Conservation (phyloP, 2,113 vertebrate species). For the Epinephelus lanceolatus region DNA sequence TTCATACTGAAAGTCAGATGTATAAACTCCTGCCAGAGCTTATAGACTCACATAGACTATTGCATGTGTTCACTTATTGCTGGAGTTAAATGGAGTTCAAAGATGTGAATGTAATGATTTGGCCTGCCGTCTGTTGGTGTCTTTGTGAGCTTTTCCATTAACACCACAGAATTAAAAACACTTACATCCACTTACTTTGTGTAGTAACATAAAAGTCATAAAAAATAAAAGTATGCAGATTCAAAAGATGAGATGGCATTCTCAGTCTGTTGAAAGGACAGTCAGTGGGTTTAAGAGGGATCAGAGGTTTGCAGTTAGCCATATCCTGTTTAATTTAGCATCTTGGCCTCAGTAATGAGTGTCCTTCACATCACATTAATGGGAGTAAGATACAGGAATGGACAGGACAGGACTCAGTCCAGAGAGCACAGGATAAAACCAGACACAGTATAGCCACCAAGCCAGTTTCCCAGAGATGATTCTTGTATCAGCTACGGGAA, state of each 20-base stretch:
- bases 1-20: not conserved
- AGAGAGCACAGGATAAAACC: not conserved
- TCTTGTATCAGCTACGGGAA: not conserved
- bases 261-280: slow-evolving; percentile 1
- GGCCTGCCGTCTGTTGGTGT: slow-evolving; percentile 16
- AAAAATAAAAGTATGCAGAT: not conserved
- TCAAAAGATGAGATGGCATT: not conserved
- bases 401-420: not conserved
- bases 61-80: not conserved
- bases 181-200: slow-evolving; percentile 1
- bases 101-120: not conserved
- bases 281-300: slow-evolving; percentile 2
- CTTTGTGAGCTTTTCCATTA: not conserved
- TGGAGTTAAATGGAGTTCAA: slow-evolving; percentile 42
- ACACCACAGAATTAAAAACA: slow-evolving; percentile 3
- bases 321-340: slow-evolving; percentile 40
- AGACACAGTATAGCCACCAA: not conserved
- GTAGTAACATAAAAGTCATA: slow-evolving; percentile 18
- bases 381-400: slow-evolving; percentile 2
- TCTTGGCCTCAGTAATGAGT: slow-evolving; percentile 32
- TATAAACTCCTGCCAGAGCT: slow-evolving; percentile 32
- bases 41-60: slow-evolving; percentile 1
- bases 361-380: slow-evolving; percentile 42
- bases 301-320: slow-evolving; percentile 29
- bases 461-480: not conserved